Evolutionary conservation across 1,140 invertebrate genomes (phyloP).

Genomic region (Megalopta genalis): DNA sequence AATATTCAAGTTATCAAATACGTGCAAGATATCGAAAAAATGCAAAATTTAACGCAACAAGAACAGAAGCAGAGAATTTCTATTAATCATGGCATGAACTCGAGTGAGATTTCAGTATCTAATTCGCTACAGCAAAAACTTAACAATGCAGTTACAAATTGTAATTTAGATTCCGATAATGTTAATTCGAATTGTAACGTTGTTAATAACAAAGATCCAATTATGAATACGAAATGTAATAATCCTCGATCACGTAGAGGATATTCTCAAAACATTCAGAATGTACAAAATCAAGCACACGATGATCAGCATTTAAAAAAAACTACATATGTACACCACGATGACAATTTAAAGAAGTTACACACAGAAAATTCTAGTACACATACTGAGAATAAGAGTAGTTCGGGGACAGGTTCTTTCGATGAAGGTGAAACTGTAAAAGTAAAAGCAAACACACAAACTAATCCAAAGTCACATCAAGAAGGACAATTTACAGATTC

Average conservation of each 20-base stretch:
- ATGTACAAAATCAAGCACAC: constrained; percentile 42
- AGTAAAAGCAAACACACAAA: constrained; percentile 31
- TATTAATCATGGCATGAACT: constrained; percentile 48
- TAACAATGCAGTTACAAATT: constrained; percentile 51
- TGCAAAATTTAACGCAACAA: constrained; percentile 62
- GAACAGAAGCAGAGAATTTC: constrained; percentile 47
- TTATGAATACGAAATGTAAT: constrained; percentile 51
- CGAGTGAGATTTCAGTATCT: constrained; percentile 52
- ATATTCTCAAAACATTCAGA: constrained; percentile 61
- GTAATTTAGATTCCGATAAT: constrained; percentile 52
- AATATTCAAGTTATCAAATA: constrained; percentile 75
- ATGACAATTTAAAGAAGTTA: constrained; percentile 56
- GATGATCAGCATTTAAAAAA: constrained; percentile 53
- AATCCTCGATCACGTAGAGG: constrained; percentile 62
- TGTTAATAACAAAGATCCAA: constrained; percentile 58
- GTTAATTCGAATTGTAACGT: constrained; percentile 44
- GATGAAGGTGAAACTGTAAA: constrained; percentile 43
- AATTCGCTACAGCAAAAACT: constrained; percentile 59
- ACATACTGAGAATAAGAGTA: constrained; percentile 43
- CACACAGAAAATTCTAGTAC: constrained; percentile 18
- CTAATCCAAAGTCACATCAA: constrained; percentile 29
- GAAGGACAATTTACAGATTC: constrained; percentile 39
- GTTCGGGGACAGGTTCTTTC: background rate
- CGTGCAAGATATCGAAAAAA: constrained; percentile 75
- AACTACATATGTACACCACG: constrained; percentile 26